These are phyloP conservation scores for Oreortyx pictus DNA, from an alignment of 2,797 vertebrate species.

Conservation along the genomic window DNA sequence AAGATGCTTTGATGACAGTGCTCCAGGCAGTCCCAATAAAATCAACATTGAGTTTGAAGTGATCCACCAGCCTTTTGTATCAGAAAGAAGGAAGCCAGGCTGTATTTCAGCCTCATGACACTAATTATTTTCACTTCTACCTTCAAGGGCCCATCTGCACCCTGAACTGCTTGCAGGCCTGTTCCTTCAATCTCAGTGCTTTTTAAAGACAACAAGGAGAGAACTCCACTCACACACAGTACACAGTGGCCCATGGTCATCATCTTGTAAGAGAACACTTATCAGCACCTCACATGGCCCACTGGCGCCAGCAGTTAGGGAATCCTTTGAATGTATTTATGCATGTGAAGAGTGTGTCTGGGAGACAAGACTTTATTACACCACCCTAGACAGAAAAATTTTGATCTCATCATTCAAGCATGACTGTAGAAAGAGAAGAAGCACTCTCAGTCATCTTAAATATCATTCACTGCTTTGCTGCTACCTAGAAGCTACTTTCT, in stretches of 20 bases:
- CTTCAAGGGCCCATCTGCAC: not conserved
- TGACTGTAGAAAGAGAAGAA: not conserved
- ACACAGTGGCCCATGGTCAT: accelerated
- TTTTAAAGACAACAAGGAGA: not conserved
- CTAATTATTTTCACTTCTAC: too few relatives aligned
- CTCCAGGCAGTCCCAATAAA: not conserved
- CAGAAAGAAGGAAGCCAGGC: not conserved
- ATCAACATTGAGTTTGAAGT: accelerated
- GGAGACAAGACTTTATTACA: not conserved
- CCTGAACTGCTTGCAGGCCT: not conserved
- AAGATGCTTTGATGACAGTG: not conserved
- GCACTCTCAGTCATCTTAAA: not conserved
- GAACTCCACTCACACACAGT: not conserved
- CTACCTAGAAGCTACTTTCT: not conserved
- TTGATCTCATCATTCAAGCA: not conserved
- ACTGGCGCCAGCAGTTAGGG: not conserved
- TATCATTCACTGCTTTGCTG: not conserved
- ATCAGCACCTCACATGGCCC: accelerated
- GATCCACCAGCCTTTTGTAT: not conserved
- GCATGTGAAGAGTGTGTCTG: not conserved
- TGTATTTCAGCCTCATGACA: not conserved
- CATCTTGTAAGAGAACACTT: accelerated
- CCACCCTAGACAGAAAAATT: not conserved
- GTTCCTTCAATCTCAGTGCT: not conserved
- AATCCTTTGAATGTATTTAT: not conserved